phyloP scores from a whole-genome alignment of 2,113 vertebrate species.

The Platanista minor region DNA sequence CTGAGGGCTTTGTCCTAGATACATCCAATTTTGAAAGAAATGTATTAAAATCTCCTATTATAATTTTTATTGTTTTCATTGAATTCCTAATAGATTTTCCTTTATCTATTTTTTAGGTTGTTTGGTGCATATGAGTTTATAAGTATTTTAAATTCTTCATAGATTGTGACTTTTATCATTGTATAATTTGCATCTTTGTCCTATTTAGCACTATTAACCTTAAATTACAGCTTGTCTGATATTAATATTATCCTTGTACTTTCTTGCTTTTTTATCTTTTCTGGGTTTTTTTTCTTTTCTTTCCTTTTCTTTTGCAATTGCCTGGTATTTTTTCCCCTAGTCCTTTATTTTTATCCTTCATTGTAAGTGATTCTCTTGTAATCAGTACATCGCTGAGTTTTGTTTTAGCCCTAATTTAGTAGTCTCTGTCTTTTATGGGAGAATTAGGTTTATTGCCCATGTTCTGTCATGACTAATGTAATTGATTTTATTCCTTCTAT shows the following conservation, averaged over 20 bases:
- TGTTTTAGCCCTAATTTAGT: neutral
- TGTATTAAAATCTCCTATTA: neutral
- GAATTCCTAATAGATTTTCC: neutral
- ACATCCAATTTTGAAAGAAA: neutral
- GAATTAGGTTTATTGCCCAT: neutral
- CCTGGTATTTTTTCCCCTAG: neutral
- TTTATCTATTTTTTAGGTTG: neutral
- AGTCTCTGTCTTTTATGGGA: neutral
- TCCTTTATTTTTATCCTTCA: conserved; percentile 7
- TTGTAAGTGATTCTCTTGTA: neutral
- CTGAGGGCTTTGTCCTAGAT: neutral
- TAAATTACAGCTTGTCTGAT: neutral
- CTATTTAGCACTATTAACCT: neutral
- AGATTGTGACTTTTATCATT: neutral
- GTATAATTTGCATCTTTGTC: neutral
- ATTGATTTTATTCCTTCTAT: neutral
- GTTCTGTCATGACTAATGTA: neutral
- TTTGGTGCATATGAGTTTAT: neutral
- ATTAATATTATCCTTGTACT: neutral
- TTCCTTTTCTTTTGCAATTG: neutral
- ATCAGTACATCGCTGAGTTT: neutral
- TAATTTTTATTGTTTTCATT: neutral
- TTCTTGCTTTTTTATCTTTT: neutral
- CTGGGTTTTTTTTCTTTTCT: neutral
- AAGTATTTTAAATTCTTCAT: neutral